Base-by-base conservation (phyloP, 1,140 invertebrate species). In the Ylistrum balloti region DNA sequence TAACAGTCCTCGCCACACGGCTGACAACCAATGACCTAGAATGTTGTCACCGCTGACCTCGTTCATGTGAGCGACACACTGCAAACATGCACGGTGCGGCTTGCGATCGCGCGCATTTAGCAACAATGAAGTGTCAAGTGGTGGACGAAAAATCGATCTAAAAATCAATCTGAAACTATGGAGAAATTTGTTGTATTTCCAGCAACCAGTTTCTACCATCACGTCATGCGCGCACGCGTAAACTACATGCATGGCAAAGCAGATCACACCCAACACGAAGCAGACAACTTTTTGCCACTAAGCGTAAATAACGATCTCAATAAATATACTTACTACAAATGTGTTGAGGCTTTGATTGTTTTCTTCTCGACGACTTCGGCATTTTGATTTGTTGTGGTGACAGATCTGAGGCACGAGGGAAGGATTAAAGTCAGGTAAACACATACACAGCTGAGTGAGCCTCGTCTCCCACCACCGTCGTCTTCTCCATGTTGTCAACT, bases 291-390 rank as follows among this genome's bases (percentile, higher is more conserved):
- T 45, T 34, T 34, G 88, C 56, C 56, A 86, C 33, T 48, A 45
- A 87, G 45, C 56, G 86, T 15, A 87, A 48, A 88, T 33, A 88
- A 88, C 90, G 17, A 89, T 38, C 45, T 22, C 56, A 74, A 90
- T 33, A 87, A 88, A 91, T 33, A 88, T 88, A 93, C 95, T 95
- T 92, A 95, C 95, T 93, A n/a, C 86, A 89, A 22, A 94, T 17
- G 86, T 95, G 95, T 56, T 94, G 93, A 38, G 93, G 95, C 89
- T 94, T 95, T 32, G 92, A 91, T 88, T 95, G 95, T 90, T 95
- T 95, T 88, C 95, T 92, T 85, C 94, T 93, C 88, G 95, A 95
- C 93, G 94, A 93, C 88, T 93, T 94, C 41, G 91, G 90, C 90
- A 89, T 91, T 88, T 88, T 85, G n/a, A 74, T 28, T 74, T 74